These are phyloP conservation scores for Pomacea maculata DNA, from an alignment of 1,140 invertebrate species.

Conservation along the genomic window DNA sequence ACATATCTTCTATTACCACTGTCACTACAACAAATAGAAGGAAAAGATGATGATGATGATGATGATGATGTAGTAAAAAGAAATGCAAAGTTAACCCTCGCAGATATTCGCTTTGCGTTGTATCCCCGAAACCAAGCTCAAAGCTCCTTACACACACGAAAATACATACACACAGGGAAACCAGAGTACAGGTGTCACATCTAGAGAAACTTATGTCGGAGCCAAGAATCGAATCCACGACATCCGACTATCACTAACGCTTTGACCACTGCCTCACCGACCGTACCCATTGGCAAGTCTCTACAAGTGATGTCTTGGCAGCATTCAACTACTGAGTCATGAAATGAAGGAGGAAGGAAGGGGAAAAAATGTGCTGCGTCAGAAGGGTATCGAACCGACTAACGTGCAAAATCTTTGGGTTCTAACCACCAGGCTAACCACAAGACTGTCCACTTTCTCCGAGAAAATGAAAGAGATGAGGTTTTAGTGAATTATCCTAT, in stretches of 20 bases:
- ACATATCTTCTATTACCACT: background rate
- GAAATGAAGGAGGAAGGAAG: background rate
- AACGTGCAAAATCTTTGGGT: no score
- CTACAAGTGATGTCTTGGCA: no score
- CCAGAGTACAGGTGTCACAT: background rate
- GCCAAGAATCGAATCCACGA: background rate
- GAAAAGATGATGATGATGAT: no score
- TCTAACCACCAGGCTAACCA: no score
- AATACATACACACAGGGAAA: background rate
- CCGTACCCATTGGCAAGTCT: no score
- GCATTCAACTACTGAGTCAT: background rate
- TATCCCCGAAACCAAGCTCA: background rate
- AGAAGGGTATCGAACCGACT: background rate
- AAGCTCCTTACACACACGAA: background rate
- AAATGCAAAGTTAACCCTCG: background rate
- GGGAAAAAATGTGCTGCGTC: background rate
- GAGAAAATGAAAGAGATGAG: constrained; percentile 2
- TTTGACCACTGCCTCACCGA: no score
- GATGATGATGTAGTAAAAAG: background rate
- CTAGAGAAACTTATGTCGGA: background rate
- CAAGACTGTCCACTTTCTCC: no score
- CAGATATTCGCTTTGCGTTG: background rate
- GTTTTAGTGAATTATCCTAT: background rate
- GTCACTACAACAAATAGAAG: background rate
- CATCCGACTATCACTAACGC: no score